Conservation (phyloP, 2,888 invertebrate species). For the Eristalinus sepulchralis region DNA sequence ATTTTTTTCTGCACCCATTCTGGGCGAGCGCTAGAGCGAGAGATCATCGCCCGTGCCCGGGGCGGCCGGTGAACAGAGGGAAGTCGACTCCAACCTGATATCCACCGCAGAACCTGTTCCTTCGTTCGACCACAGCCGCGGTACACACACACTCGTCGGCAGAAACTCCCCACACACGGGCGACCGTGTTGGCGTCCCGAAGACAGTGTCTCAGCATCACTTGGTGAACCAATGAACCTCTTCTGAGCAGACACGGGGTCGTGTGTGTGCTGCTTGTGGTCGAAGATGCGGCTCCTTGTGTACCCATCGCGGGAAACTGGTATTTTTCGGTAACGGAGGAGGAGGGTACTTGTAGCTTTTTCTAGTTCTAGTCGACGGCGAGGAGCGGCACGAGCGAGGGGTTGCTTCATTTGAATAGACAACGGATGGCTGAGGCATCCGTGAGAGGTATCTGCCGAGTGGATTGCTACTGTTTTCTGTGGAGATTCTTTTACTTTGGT, state of each 20-base stretch:
- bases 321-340: neutral
- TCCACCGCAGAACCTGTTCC: constrained; percentile 59
- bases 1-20: constrained; percentile 68
- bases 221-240: constrained; percentile 69
- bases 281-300: neutral
- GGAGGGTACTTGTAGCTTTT: neutral
- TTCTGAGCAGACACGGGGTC: constrained; percentile 30
- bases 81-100: constrained; percentile 50
- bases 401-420: neutral
- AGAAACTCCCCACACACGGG: neutral
- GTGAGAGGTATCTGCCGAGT: neutral
- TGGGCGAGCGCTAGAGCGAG: constrained; percentile 36
- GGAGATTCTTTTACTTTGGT: neutral
- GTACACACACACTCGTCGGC: neutral
- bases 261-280: neutral
- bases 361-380: neutral
- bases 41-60: neutral
- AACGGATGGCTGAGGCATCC: neutral
- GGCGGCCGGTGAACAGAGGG: neutral
- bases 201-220: constrained; percentile 44
- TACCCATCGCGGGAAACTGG: neutral
- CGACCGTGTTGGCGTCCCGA: neutral
- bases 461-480: neutral
- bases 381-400: neutral
- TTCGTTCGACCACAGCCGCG: neutral